These are phyloP conservation scores for Poeciliopsis prolifica DNA, from an alignment of 2,113 vertebrate genomes.

Conservation along the genomic window DNA sequence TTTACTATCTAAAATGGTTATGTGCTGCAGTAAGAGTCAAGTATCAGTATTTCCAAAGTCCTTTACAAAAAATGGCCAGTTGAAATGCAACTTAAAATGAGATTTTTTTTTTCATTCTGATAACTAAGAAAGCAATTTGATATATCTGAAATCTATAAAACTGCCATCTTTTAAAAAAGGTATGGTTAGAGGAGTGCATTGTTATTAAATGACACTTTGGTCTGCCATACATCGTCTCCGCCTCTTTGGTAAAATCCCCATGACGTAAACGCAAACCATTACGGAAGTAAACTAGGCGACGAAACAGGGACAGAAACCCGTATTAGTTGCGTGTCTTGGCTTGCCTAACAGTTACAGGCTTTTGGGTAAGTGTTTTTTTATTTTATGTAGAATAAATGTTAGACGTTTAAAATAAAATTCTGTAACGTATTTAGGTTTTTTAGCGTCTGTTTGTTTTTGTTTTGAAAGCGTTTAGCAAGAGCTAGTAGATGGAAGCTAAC, in stretches of 20 bases:
- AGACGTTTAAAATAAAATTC: accelerated
- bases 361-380: constrained; percentile 27
- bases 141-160: too few species aligned
- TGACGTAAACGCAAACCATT: constrained; percentile 45
- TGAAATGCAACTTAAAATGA: background rate
- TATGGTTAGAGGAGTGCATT: background rate
- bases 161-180: background rate
- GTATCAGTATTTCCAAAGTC: too few species aligned
- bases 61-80: background rate
- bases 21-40: background rate
- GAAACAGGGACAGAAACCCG: constrained; percentile 38
- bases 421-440: background rate
- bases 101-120: too few species aligned
- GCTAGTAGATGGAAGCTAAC: constrained; percentile 42
- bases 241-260: constrained; percentile 25
- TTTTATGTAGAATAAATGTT: accelerated
- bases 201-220: background rate
- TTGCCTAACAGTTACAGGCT: background rate
- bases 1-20: background rate
- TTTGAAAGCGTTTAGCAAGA: background rate
- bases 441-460: constrained; percentile 9
- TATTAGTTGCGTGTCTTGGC: constrained; percentile 38
- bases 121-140: too few species aligned
- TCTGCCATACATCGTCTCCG: background rate
- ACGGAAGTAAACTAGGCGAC: constrained; percentile 67